These are phyloP conservation scores for Xenops minutus DNA, from an alignment of 2,797 vertebrate species.

Conservation along the genomic window DNA sequence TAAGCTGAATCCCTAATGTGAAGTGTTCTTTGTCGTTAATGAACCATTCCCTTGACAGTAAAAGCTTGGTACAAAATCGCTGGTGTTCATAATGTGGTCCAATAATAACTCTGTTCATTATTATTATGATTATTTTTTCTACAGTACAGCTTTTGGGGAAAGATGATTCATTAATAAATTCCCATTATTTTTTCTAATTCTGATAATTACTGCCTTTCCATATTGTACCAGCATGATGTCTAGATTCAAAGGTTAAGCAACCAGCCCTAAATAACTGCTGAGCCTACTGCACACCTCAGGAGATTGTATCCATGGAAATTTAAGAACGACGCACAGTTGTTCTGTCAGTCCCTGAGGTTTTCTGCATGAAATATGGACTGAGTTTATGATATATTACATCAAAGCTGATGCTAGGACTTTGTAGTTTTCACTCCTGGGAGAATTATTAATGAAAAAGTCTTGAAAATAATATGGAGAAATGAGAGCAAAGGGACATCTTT, in stretches of 20 bases:
- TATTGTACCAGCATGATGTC: constrained; percentile 33
- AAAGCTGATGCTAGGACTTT: neutral
- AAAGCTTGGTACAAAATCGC: constrained; percentile 21
- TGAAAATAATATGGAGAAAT: neutral
- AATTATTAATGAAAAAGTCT: neutral
- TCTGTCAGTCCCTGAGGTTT: neutral
- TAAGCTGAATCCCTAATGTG: constrained; percentile 31
- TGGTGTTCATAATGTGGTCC: constrained; percentile 39
- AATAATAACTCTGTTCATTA: constrained; percentile 43
- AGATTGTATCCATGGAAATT: neutral
- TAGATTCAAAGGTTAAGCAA: constrained; percentile 37
- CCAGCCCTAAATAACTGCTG: neutral
- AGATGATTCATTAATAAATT: constrained; percentile 66
- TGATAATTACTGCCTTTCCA: constrained; percentile 55
- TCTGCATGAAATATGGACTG: neutral
- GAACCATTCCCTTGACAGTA: constrained; percentile 30
- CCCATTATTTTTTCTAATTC: constrained; percentile 68
- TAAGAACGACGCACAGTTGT: neutral
- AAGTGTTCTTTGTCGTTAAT: constrained; percentile 54
- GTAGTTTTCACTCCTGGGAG: neutral
- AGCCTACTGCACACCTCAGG: neutral
- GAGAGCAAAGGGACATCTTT: neutral
- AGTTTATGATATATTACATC: neutral
- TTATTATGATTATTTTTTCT: constrained; percentile 41
- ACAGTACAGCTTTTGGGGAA: neutral